Evolutionary conservation across 2,888 invertebrate genomes (phyloP).

Genomic region (Campoletis raptor): DNA sequence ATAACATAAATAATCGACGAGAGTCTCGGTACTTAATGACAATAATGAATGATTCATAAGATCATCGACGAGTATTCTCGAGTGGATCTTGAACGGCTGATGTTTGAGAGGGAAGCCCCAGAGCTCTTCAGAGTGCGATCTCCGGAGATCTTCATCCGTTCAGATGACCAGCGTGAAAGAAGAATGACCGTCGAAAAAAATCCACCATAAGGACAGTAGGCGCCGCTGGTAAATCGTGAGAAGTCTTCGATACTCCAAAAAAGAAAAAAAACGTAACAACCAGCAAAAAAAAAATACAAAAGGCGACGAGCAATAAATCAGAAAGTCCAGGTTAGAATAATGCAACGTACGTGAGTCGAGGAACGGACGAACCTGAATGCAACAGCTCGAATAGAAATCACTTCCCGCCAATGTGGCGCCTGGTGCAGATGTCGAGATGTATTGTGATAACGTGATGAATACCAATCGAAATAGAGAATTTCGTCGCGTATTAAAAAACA

Average conservation of each 20-base stretch:
- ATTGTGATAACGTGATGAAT: slow-evolving; percentile 54
- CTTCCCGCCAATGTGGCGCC: slow-evolving; percentile 80
- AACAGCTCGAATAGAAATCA: slow-evolving; percentile 75
- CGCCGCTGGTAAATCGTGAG: slow-evolving; percentile 16
- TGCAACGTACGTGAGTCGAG: slow-evolving; percentile 70
- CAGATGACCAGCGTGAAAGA: background rate
- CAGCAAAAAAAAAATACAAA: background rate
- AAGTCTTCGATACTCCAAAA: slow-evolving; percentile 11
- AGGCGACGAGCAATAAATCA: slow-evolving; percentile 12
- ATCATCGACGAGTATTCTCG: slow-evolving; percentile 23
- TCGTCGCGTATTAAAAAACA: background rate
- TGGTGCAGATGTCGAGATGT: slow-evolving; percentile 74
- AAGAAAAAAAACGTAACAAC: slow-evolving; percentile 6
- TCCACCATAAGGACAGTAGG: slow-evolving; percentile 7
- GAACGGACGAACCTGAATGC: slow-evolving; percentile 54
- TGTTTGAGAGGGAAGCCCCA: slow-evolving; percentile 27
- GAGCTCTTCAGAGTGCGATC: slow-evolving; percentile 17
- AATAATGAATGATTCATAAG: slow-evolving; percentile 35
- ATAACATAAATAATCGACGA: slow-evolving; percentile 13
- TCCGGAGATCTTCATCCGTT: slow-evolving; percentile 19
- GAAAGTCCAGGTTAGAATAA: slow-evolving; percentile 73
- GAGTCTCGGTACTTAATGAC: slow-evolving; percentile 26
- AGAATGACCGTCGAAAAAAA: slow-evolving; percentile 4
- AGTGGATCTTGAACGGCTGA: slow-evolving; percentile 28
- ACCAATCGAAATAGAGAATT: slow-evolving; percentile 33